Conservation (phyloP, 2,797 vertebrate genomes). For the Melanotaenia parkinsoni region DNA sequence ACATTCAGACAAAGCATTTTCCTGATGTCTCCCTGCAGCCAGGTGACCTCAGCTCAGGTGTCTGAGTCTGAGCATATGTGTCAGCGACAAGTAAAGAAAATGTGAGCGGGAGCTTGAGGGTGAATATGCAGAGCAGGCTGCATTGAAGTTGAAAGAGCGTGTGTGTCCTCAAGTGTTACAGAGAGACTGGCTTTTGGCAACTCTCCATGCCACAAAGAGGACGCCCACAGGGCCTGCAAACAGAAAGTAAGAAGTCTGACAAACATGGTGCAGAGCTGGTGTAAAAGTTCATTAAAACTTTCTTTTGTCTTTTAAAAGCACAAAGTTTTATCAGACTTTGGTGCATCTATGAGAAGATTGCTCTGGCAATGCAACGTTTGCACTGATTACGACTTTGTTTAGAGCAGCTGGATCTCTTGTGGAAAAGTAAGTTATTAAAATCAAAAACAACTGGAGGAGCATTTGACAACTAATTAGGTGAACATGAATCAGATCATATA, state of each 20-base stretch:
- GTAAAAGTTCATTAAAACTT: slow-evolving; percentile 3
- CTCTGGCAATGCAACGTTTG: background rate
- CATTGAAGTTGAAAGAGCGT: slow-evolving; percentile 20
- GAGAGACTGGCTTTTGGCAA: slow-evolving; percentile 41
- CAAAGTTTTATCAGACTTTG: background rate
- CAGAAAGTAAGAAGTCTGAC: background rate
- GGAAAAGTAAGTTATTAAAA: too few relatives aligned
- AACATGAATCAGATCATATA: too few relatives aligned
- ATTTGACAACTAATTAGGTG: too few relatives aligned
- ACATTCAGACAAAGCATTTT: slow-evolving; percentile 42
- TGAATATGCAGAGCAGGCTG: background rate
- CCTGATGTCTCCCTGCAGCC: slow-evolving; percentile 55
- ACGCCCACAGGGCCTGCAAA: slow-evolving; percentile 18
- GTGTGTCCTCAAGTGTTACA: slow-evolving; percentile 22
- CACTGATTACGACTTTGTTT: background rate
- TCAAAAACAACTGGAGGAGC: too few relatives aligned
- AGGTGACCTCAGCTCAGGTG: slow-evolving; percentile 45
- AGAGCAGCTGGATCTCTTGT: background rate
- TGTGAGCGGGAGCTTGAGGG: slow-evolving; percentile 19
- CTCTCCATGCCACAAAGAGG: slow-evolving; percentile 23
- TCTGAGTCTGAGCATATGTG: slow-evolving; percentile 8
- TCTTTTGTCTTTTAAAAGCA: background rate
- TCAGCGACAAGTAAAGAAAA: slow-evolving; percentile 9
- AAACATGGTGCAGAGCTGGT: background rate
- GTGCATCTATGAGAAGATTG: background rate